Conservation (phyloP, 2,888 invertebrate genomes). For the Ernsta delagoae region DNA sequence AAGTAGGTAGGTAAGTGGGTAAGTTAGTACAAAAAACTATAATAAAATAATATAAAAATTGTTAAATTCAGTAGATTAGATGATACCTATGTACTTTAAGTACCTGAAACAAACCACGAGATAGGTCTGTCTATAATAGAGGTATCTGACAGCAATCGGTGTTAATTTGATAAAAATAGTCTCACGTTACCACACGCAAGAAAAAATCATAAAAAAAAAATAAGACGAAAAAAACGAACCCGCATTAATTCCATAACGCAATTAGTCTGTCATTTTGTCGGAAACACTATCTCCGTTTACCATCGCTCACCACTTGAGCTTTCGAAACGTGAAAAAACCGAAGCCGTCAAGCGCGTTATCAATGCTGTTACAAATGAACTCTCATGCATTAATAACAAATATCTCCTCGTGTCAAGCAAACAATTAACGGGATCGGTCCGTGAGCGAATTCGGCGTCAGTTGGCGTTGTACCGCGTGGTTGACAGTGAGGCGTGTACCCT, state of each 20-base stretch:
- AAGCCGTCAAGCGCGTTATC: constrained; percentile 41
- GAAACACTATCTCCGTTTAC: constrained; percentile 56
- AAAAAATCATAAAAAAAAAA: too few relatives aligned
- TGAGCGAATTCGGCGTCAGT: constrained; percentile 48
- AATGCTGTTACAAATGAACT: constrained; percentile 29
- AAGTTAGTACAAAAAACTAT: too few relatives aligned
- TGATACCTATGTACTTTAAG: too few relatives aligned
- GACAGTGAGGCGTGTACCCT: constrained; percentile 78
- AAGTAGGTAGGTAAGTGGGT: too few relatives aligned
- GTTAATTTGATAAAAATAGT: not conserved
- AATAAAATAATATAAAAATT: too few relatives aligned
- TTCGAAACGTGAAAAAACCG: constrained; percentile 38
- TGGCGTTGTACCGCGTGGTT: constrained; percentile 55
- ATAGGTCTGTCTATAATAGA: too few relatives aligned
- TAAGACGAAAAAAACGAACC: not conserved
- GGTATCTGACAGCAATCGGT: too few relatives aligned
- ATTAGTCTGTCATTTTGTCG: constrained; percentile 65
- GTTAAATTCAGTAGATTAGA: too few relatives aligned
- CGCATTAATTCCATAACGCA: constrained; percentile 48
- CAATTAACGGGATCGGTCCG: constrained; percentile 57
- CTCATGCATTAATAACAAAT: constrained; percentile 19
- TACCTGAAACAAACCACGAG: too few relatives aligned
- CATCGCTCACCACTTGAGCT: constrained; percentile 49
- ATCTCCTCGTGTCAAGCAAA: constrained; percentile 52
- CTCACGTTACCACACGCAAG: not conserved